Percentiles rank a stretch among this genome's conserved stretches.
Conservation (phyloP, 2,888 invertebrate genomes). For the Conomelus anceps region DNA sequence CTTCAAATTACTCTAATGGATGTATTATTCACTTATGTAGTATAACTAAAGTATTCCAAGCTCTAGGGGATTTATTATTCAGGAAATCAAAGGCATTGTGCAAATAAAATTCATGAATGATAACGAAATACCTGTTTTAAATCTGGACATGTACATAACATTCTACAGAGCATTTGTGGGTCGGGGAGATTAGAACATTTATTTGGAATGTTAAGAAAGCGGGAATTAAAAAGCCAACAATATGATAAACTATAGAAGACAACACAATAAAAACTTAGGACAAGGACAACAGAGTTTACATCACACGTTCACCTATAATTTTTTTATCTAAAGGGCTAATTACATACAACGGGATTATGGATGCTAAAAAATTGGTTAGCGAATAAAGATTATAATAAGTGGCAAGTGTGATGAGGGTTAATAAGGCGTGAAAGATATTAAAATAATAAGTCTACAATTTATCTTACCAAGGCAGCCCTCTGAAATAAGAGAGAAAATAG, state of each 20-base stretch:
- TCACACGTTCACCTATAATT: neutral
- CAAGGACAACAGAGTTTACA: neutral
- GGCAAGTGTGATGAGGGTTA: neutral
- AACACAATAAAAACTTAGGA: too few species aligned
- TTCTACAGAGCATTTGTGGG: too few species aligned
- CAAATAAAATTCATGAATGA: too few species aligned
- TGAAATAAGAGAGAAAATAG: neutral
- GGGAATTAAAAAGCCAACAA: neutral
- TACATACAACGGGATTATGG: neutral
- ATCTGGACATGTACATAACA: too few species aligned
- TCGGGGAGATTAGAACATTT: neutral
- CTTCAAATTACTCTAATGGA: too few species aligned
- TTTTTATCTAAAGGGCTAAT: neutral
- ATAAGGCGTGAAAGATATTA: neutral
- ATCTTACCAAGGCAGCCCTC: constrained; percentile 10
- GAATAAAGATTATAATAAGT: neutral
- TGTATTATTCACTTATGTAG: too few species aligned
- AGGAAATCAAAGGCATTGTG: too few species aligned
- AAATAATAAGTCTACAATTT: neutral
- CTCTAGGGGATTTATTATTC: too few species aligned
- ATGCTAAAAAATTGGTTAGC: neutral
- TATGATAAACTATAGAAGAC: too few species aligned
- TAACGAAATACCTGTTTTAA: too few species aligned
- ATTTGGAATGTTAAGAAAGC: neutral
- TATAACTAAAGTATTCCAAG: too few species aligned